Base-by-base conservation (phyloP, 2,113 vertebrate genomes). In the Rhinoderma darwinii region DNA sequence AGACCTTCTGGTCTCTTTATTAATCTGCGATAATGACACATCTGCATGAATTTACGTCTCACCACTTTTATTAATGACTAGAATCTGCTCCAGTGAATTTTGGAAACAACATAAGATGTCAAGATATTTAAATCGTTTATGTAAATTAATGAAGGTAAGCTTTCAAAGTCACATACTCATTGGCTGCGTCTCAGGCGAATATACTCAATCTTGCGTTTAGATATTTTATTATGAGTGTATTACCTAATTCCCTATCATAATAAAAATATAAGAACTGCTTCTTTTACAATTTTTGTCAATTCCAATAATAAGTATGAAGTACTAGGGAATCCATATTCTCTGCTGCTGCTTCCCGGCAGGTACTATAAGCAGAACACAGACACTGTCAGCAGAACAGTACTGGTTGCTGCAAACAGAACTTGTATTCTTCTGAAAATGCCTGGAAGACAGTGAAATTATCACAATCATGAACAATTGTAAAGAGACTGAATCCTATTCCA, bases 11-110 rank as follows among this genome's bases (percentile, higher is more conserved):
- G 39, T 78, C 84, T 86, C 41, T 66, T 68, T 50, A 86, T 86
- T 80, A 86, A 86, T 77, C 76, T 80, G 84, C 17, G 76, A 80
- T 86, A 80, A 86, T 86, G 75, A 79, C 74, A 86, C 56, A 78
- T 86, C 84, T 50, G 43, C 61, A 77, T 86, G 75, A 44, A 86
- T 86, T 86, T 86, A 59, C 39, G 41, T 86, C 75, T 79, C 59
- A 32, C 27, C 10, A 78, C 25, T 47, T 63, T 76, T 63, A 61
- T 44, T 84, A 73, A 41, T 73, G 30, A 73, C 82, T 51, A 56
- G 14, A 72, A 37, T 51, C 63, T 25, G 43, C 27, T 68, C 25
- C 44, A 39, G 22, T 72, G 30, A 68, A 27, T 22, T 84, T 54
- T 30, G 37, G 39, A 75, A 50, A 37, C 44, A 54, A 56, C 47